Base-by-base conservation (phyloP, 1,140 invertebrate species). In the Caenorhabditis briggsae region DNA sequence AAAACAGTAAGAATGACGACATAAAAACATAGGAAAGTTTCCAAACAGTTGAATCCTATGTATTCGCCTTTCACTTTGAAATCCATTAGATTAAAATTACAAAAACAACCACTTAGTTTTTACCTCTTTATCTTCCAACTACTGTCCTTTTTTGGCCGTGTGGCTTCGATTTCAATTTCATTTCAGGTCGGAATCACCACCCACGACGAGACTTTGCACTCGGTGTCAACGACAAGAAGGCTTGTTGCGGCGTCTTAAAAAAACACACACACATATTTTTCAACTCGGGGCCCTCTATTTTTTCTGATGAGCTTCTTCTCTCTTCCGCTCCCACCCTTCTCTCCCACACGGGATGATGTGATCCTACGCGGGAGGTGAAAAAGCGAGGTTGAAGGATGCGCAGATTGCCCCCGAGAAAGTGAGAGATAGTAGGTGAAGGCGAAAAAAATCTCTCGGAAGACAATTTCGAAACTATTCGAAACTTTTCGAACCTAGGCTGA, bases 381-480 rank as follows among this genome's bases (percentile, higher is more conserved):
- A 46, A 78, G 70, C 70, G 33, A 78, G 46, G 70, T 78, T 78
- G 46, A 53, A 50, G 20, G 70, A 78, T 78, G 46, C 70, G 70
- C 70, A 78, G 70, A 53, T 6, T 78, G 64, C 41, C 64, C 70
- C 23, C 70, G 2, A 12, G 12, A 78, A 78, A 78, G 33, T 33
- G 33, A 33, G 70, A 78, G 70, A 78, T 78, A 78, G 46, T 12
- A 11, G 50, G 33, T 33, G 33, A 33, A 33, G 50, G 50, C 11
- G 50, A 53, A 23, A 70, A 50, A 78, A 78, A 78, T 53, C 18
- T 25, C 59, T 78, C 20, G 18, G 46, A 46, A 78, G 46, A 78
- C 33, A 33, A 11, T 78, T 78, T 78, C 70, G 70, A 78, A 78
- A 78, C 70, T 50, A 78, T 78, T 78, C 70, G 70, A 78, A 78